phyloP scores from a whole-genome alignment of 35 echinoderm and acorn worm genomes.

The Heliocidaris tuberculata region DNA sequence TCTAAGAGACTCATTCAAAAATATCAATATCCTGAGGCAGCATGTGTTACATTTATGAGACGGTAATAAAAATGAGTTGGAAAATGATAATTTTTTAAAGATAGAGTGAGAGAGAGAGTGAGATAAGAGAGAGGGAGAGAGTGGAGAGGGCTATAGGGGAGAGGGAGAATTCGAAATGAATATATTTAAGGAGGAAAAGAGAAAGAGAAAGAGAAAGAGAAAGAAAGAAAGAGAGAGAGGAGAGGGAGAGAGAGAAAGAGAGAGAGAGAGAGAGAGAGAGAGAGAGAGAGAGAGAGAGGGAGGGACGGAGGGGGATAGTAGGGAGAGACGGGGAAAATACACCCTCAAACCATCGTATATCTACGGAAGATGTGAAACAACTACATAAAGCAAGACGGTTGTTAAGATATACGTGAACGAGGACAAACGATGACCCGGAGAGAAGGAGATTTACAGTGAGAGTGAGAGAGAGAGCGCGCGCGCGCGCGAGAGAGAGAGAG shows the following conservation, averaged over 20 bases:
- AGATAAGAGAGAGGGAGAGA: too few species aligned
- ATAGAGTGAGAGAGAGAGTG: too few species aligned
- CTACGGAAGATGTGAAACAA: slow-evolving; percentile 23
- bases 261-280: too few species aligned
- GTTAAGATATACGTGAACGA: neutral
- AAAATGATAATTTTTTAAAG: too few species aligned
- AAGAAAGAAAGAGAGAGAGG: neutral
- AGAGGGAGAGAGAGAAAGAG: too few species aligned
- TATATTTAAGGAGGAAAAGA: neutral
- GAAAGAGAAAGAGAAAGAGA: neutral
- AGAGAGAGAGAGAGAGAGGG: neutral
- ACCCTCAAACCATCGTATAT: neutral
- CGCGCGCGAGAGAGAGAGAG: neutral
- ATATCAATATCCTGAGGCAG: too few species aligned
- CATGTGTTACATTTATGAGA: too few species aligned
- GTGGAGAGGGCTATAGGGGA: too few species aligned
- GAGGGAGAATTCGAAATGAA: neutral
- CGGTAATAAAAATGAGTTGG: too few species aligned
- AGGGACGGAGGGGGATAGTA: neutral
- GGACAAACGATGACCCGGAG: too few species aligned
- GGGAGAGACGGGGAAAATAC: neutral
- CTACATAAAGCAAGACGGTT: neutral
- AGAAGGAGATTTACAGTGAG: neutral
- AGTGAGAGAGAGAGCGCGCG: neutral
- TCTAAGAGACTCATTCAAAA: too few species aligned